Percentiles rank a stretch among this genome's conserved stretches.
phyloP scores from a whole-genome alignment of 2,888 invertebrate genomes.

The Psylliodes chrysocephalus region DNA sequence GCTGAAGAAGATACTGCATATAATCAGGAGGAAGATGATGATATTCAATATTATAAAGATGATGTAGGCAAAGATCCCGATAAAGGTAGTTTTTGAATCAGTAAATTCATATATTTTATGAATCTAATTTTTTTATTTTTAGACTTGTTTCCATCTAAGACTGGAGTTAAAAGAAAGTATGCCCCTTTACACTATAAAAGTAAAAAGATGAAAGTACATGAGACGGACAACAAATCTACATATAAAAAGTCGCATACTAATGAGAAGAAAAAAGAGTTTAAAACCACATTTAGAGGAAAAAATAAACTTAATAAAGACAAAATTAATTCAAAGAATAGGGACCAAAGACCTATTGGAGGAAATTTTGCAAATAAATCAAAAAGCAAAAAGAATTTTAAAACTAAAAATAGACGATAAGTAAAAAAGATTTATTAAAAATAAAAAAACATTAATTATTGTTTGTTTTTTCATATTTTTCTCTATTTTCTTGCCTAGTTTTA shows the following conservation, averaged over 20 bases:
- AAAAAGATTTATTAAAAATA: conserved; percentile 3
- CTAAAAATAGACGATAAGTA: conserved; percentile 13
- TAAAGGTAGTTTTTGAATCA: conserved; percentile 68
- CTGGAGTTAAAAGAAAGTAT: conserved; percentile 43
- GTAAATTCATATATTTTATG: conserved; percentile 13
- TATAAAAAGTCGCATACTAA: background rate
- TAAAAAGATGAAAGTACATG: conserved; percentile 51
- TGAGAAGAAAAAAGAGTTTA: conserved; percentile 21
- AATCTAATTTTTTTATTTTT: conserved; percentile 31
- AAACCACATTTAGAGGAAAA: conserved; percentile 34
- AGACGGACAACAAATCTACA: conserved; percentile 8
- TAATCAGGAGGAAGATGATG: conserved; percentile 69
- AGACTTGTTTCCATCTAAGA: conserved; percentile 53
- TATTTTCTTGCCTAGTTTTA: conserved; percentile 54
- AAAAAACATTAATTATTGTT: conserved; percentile 4
- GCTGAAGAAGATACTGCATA: conserved; percentile 66
- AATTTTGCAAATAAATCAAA: conserved; percentile 30
- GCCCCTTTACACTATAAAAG: conserved; percentile 45
- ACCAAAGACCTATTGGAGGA: conserved; percentile 57
- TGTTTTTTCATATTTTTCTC: conserved; percentile 46
- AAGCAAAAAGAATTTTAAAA: conserved; percentile 19
- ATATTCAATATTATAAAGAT: conserved; percentile 83
- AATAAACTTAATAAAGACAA: conserved; percentile 51
- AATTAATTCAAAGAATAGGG: conserved; percentile 49
- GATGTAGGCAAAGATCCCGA: conserved; percentile 93